These are phyloP conservation scores for Nephrotoma appendiculata DNA, from an alignment of 2,888 invertebrate species.

Conservation along the genomic window DNA sequence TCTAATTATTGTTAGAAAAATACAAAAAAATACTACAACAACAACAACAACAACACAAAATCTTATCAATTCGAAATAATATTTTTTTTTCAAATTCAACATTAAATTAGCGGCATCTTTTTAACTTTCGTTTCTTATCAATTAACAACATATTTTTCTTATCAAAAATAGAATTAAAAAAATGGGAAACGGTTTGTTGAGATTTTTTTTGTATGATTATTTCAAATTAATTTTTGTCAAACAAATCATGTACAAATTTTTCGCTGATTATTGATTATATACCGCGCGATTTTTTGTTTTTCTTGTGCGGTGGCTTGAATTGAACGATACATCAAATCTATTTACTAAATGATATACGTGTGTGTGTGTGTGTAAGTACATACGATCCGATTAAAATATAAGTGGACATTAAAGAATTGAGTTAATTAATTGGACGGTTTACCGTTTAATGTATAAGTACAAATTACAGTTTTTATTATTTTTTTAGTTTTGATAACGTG, in stretches of 20 bases:
- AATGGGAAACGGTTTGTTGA: background rate
- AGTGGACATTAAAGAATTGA: background rate
- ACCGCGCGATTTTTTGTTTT: background rate
- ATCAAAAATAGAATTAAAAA: background rate
- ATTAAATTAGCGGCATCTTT: background rate
- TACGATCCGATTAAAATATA: background rate
- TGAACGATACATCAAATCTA: background rate
- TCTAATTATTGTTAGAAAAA: slow-evolving; percentile 1
- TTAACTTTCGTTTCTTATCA: background rate
- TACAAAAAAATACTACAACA: background rate
- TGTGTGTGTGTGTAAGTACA: background rate
- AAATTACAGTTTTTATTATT: background rate
- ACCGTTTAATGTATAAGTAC: background rate
- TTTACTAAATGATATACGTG: background rate
- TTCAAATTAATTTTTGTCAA: background rate
- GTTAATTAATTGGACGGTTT: background rate
- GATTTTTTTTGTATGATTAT: background rate
- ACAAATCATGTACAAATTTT: background rate
- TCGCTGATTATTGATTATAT: background rate
- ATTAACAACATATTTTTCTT: background rate
- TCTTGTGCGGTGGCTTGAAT: background rate
- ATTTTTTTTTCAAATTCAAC: background rate
- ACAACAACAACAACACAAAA: background rate
- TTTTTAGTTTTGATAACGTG: background rate
- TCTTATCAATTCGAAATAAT: background rate